Percentiles rank a stretch among this genome's conserved stretches.
Conservation (phyloP, 2,113 vertebrate genomes). For the Thinocorus orbignyianus region DNA sequence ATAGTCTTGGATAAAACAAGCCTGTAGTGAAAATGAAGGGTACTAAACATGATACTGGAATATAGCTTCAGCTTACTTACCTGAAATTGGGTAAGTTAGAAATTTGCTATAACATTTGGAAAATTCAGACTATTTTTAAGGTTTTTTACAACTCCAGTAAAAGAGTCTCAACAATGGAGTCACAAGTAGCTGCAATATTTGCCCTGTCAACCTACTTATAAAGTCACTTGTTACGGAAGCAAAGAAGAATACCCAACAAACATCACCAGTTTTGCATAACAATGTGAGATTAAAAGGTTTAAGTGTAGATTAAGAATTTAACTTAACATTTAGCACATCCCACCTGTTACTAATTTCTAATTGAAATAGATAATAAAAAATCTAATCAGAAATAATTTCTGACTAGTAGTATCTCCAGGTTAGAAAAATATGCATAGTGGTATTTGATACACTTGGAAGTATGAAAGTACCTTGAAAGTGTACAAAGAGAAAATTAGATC, state of each 20-base stretch:
- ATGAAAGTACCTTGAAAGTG: not conserved
- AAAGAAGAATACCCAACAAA: not conserved
- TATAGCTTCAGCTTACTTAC: not conserved
- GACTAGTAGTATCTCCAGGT: not conserved
- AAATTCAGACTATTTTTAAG: not conserved
- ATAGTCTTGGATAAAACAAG: not conserved
- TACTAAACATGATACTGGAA: not conserved
- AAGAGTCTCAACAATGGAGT: not conserved
- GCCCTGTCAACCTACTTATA: not conserved
- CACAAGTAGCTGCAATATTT: not conserved
- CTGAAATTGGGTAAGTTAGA: not conserved
- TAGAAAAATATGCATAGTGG: not conserved
- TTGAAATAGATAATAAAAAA: not conserved
- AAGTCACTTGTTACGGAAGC: not conserved
- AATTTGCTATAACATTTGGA: not conserved
- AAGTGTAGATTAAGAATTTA: not conserved
- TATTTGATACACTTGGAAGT: not conserved
- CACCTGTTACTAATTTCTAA: not conserved
- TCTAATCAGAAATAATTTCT: not conserved
- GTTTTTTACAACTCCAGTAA: not conserved
- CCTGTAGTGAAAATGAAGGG: rapidly evolving
- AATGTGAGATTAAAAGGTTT: not conserved
- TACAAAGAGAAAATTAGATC: not conserved
- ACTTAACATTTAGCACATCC: not conserved
- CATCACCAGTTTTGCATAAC: not conserved